Base-by-base conservation (phyloP, 2,888 invertebrate species). In the Slavum lentiscoides region DNA sequence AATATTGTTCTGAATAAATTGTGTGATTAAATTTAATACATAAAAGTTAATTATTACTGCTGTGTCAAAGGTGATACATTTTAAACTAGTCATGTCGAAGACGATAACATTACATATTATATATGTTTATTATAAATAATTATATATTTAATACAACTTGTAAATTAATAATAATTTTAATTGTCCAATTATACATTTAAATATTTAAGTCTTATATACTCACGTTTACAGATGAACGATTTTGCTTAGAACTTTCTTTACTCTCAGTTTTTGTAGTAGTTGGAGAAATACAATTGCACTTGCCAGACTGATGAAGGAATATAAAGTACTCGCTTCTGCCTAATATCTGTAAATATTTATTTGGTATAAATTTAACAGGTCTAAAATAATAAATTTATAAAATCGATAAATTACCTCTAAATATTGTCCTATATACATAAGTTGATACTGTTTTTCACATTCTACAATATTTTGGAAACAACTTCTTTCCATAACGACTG, bases 381-480 rank as follows among this genome's bases (percentile, higher is more conserved):
- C 30, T 64, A 62, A 23, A 64, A 17, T 37, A 70, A 15, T 58
- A 74, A 17, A 55, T 19, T 9, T 39, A 73, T 30, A 30, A 58
- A 39, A 62, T 62, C 43, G 43, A 49, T 21, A 69, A 68, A 19
- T 72, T 19, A 72, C 80, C 58, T 80, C 80, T 72, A 80, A 80
- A 66, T 80, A 43, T 72, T 80, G 80, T 6, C 70, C 53, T 9
- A 80, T 72, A 43, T 80, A 80, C 64, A 80, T 72, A 17, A 80
- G 70, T 58, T 80, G 80, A n/a, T 80, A 80, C 6, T 66, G 55
- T 80, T 80, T 80, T 30, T 58, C 80, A 64, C 80, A 80, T 6
- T 80, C n/a, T 4, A 80, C 72, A n/a, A 80, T 58, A 72, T 66
- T 64, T 72, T 72, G 80, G 8, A 80, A 80, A 72, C 72, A 72